Conservation (phyloP, 2,888 invertebrate genomes). For the Caenorhabditis sp. region DNA sequence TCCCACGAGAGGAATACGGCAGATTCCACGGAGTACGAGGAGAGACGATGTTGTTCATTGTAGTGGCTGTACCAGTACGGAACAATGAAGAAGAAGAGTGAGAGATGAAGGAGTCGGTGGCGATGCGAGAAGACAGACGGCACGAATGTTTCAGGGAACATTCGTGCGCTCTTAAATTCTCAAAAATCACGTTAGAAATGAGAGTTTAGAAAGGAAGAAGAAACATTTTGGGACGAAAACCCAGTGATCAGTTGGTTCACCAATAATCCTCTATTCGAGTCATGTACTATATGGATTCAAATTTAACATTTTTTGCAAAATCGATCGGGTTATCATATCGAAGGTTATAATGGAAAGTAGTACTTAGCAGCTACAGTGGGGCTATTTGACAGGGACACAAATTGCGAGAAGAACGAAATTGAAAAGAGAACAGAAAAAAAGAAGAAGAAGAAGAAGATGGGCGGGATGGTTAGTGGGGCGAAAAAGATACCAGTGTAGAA, state of each 20-base stretch:
- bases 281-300: too few species aligned
- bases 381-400: neutral
- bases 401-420: neutral
- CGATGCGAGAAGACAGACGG: conserved; percentile 56
- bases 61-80: conserved; percentile 70
- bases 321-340: too few species aligned
- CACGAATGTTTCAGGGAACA: conserved; percentile 53
- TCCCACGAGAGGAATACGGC: conserved; percentile 76
- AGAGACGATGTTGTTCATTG: conserved; percentile 74
- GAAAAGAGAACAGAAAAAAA: neutral
- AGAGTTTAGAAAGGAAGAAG: neutral
- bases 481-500: conserved; percentile 19
- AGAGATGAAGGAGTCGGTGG: conserved; percentile 57
- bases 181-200: too few species aligned
- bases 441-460: conserved; percentile 3
- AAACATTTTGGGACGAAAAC: neutral
- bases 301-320: neutral
- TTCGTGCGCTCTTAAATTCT: conserved; percentile 6
- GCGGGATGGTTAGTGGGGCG: too few species aligned
- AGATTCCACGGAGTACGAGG: conserved; percentile 72
- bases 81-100: conserved; percentile 60
- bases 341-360: too few species aligned
- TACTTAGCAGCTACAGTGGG: neutral
- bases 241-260: too few species aligned
- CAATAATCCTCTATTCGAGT: too few species aligned